Conservation (phyloP, 2,888 invertebrate species). For the Chaetogeoica ovagalla region DNA sequence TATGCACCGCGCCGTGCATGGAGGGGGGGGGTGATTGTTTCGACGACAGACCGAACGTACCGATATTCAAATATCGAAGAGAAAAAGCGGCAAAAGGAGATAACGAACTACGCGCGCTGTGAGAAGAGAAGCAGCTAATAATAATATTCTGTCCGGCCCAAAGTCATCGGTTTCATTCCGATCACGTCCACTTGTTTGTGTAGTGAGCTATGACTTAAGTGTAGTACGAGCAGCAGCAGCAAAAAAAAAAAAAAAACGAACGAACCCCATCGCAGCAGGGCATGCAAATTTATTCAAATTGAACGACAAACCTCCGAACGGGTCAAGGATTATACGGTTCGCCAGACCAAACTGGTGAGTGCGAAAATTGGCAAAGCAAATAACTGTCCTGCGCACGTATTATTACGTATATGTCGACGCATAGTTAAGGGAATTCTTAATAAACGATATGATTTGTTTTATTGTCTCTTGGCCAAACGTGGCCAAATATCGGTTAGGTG, state of each 20-base stretch:
- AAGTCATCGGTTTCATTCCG: constrained; percentile 42
- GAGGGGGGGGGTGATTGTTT: not conserved
- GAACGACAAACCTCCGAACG: constrained; percentile 42
- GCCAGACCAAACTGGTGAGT: constrained; percentile 16
- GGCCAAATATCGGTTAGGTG: too few relatives aligned
- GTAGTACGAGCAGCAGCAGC: constrained; percentile 18
- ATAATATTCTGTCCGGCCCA: constrained; percentile 45
- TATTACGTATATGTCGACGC: constrained; percentile 13
- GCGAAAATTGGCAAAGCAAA: constrained; percentile 47
- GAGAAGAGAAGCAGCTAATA: constrained; percentile 7
- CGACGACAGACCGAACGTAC: constrained; percentile 1
- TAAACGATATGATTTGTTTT: constrained; percentile 13
- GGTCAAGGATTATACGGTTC: constrained; percentile 49
- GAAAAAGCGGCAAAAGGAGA: not conserved
- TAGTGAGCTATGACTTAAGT: constrained; percentile 48
- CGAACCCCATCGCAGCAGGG: not conserved
- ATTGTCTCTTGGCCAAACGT: not conserved
- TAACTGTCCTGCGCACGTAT: not conserved
- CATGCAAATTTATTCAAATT: constrained; percentile 51
- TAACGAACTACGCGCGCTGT: too few relatives aligned
- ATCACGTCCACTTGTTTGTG: constrained; percentile 51
- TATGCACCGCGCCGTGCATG: not conserved
- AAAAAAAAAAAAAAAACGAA: not conserved
- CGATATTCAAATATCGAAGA: not conserved
- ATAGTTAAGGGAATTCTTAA: constrained; percentile 16